phyloP scores from a whole-genome alignment of 2,797 vertebrate species.

The Passerculus sandwichensis region DNA sequence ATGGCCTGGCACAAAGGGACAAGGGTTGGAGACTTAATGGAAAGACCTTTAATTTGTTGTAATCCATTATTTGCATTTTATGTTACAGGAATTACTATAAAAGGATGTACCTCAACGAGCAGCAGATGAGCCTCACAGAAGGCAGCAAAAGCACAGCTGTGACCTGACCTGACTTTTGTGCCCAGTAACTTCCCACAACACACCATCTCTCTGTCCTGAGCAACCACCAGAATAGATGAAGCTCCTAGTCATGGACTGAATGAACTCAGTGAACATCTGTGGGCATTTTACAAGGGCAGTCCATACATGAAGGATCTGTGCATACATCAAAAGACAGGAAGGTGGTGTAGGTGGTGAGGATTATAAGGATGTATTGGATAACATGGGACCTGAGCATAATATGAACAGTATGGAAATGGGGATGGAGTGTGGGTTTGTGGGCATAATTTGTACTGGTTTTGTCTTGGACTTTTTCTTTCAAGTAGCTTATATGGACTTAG shows the following conservation, averaged over 20 bases:
- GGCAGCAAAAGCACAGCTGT: rapidly evolving
- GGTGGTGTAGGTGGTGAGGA: not conserved
- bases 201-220: not conserved
- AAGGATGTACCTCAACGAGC: not conserved
- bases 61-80: not conserved
- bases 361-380: not conserved
- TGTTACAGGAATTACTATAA: not conserved
- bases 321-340: not conserved
- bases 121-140: rapidly evolving
- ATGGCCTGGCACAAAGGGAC: not conserved
- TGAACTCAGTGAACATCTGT: not conserved
- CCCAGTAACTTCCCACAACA: not conserved
- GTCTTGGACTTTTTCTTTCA: not conserved
- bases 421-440: too few relatives aligned
- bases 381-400: not conserved
- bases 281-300: not conserved
- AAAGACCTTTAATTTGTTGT: not conserved
- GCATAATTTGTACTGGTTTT: not conserved
- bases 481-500: not conserved
- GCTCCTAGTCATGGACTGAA: not conserved
- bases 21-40: not conserved
- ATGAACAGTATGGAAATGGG: not conserved
- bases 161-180: not conserved
- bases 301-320: not conserved
- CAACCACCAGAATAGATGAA: not conserved